Evolutionary conservation across 2,888 invertebrate species (phyloP).

Genomic region (Carcina quercana): DNA sequence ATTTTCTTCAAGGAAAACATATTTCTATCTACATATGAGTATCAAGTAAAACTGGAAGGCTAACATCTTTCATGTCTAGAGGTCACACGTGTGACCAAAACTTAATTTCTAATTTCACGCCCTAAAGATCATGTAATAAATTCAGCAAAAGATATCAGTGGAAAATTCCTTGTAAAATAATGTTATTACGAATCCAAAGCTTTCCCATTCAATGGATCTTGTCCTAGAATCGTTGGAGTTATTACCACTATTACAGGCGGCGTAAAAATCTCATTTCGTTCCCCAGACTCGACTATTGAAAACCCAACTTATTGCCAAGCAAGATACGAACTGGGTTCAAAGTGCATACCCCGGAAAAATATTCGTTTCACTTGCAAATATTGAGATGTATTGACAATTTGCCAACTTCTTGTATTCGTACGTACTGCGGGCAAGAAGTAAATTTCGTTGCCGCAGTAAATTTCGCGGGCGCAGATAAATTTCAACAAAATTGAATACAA

Average conservation of each 20-base stretch:
- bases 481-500: too few relatives aligned
- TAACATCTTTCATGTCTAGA: too few relatives aligned
- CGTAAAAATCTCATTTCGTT: conserved; percentile 44
- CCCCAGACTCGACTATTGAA: conserved; percentile 36
- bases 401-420: conserved; percentile 14
- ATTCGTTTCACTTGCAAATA: conserved; percentile 20
- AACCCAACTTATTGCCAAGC: conserved; percentile 39
- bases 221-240: not conserved
- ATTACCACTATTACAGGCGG: conserved; percentile 18
- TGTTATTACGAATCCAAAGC: conserved; percentile 26
- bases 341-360: conserved; percentile 29
- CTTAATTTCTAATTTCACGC: too few relatives aligned
- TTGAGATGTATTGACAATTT: conserved; percentile 21
- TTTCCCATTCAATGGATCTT: conserved; percentile 4
- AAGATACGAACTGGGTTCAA: conserved; percentile 32
- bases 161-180: conserved; percentile 7
- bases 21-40: too few relatives aligned
- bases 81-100: too few relatives aligned
- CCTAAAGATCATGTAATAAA: too few relatives aligned
- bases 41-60: too few relatives aligned
- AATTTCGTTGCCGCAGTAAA: conserved; percentile 14
- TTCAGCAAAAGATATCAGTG: too few relatives aligned
- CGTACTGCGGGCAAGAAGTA: conserved; percentile 10
- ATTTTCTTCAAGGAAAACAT: too few relatives aligned
- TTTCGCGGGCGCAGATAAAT: too few relatives aligned